Evolutionary conservation across 2,797 vertebrate genomes (phyloP), one percentile per base, ranked within the genome.

Genomic region (Myiotriccus ornatus): DNA sequence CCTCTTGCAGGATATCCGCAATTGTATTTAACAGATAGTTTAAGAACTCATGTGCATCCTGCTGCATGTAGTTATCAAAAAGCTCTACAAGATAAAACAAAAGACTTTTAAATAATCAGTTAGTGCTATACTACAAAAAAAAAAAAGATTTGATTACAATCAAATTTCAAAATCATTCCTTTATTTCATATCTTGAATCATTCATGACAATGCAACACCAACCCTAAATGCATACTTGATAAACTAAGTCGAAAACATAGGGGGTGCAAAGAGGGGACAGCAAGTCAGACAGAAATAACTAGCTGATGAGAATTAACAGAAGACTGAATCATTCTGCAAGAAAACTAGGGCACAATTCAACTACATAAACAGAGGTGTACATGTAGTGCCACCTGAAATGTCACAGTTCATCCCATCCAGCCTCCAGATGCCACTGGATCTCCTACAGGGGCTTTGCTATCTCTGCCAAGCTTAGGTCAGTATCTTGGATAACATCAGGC

Each of bases 41-140:
- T 46, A 98, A 95, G 92, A 98, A 98, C 60, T 98, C 98, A 46
- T 98, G 98, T 32, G 98, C 98, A 95, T 98, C 98, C 95, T 98
- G 98, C 89, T 98, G 98, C 98, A 98, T 98, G 95, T 98, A 98
- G 96, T 98, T 98, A 71, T 98, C 98, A 97, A 98, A 98, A 88
- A 98, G 97, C 32, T 96, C 97, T 98, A 78, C 12, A 63, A 97
- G 53, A 84, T 5, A 89, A 60, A 94, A 76, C 30, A 73, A 24
- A 44, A 59, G 7, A 22, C 11, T 73, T 70, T 52, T 23, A 19
- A 55, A 34, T 68, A 52, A 49, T 34, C 3, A 0, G 15, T 27
- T 50, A 80, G 37, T 27, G 20, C 10, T 46, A 24, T 2, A 41
- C 20, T 7, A 47, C 10, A 63, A 47, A 19, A 30, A 49, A 44